Evolutionary conservation across 2,113 vertebrate species (phyloP).

Genomic region (Dromiciops gliroides): DNA sequence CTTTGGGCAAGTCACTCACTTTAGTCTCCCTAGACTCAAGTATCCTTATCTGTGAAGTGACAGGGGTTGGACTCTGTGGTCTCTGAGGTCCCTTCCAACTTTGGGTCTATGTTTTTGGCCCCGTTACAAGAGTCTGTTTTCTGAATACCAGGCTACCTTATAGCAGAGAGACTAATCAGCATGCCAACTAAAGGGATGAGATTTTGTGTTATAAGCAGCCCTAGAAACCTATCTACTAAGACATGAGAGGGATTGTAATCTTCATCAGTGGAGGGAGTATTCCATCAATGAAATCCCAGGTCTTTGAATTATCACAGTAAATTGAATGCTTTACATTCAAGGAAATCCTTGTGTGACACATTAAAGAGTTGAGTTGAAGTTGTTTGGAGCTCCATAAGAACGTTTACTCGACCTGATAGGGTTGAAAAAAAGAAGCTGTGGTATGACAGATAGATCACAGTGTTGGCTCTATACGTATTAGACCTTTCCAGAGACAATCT

Average conservation of each 20-base stretch:
- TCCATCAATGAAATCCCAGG: background rate
- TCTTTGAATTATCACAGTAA: background rate
- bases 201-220: background rate
- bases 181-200: background rate
- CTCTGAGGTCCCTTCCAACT: background rate
- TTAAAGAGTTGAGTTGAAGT: background rate
- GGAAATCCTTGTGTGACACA: background rate
- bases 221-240: background rate
- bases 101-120: background rate
- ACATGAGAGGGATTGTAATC: background rate
- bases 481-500: background rate
- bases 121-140: background rate
- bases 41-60: background rate
- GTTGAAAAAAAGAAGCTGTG: background rate
- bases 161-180: background rate
- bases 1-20: background rate
- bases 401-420: background rate
- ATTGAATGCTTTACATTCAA: background rate
- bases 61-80: background rate
- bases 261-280: background rate
- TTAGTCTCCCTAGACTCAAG: background rate
- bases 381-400: background rate
- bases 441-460: background rate
- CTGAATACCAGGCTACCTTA: background rate
- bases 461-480: background rate